phyloP scores from a whole-genome alignment of 2,888 invertebrate genomes.

The Ornithoptera priamus region DNA sequence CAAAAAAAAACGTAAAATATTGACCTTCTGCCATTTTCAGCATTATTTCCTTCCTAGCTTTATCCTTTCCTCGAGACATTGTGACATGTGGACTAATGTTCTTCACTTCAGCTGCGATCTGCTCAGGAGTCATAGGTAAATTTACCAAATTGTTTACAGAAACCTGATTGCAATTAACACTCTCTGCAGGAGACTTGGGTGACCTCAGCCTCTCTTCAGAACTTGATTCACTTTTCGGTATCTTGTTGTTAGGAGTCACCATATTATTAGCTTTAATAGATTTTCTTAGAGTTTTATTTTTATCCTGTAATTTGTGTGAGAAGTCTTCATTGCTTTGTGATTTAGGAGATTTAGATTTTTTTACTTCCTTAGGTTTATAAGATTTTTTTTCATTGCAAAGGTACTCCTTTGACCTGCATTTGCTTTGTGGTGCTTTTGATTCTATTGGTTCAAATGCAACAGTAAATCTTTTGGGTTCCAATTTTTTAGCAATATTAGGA shows the following conservation, averaged over 20 bases:
- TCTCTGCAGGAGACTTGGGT: slow-evolving; percentile 42
- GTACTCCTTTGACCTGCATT: not conserved
- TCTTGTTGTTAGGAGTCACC: slow-evolving; percentile 46
- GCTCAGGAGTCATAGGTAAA: slow-evolving; percentile 50
- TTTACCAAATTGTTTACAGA: slow-evolving; percentile 27
- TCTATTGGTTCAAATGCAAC: slow-evolving; percentile 17
- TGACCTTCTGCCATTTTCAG: slow-evolving; percentile 65
- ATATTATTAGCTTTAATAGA: slow-evolving; percentile 30
- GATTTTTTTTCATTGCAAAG: not conserved
- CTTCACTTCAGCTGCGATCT: slow-evolving; percentile 46
- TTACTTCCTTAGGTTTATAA: not conserved
- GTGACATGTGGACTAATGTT: slow-evolving; percentile 78
- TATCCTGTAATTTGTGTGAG: not conserved
- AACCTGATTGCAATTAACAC: not conserved
- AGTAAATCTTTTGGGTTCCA: slow-evolving; percentile 21
- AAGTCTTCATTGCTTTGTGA: slow-evolving; percentile 10
- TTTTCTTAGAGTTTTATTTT: slow-evolving; percentile 37
- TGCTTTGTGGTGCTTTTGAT: not conserved
- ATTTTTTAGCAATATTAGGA: slow-evolving; percentile 40
- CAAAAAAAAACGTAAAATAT: not conserved
- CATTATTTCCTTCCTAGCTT: slow-evolving; percentile 78
- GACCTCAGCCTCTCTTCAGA: slow-evolving; percentile 62
- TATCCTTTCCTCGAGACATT: slow-evolving; percentile 80
- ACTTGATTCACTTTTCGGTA: slow-evolving; percentile 64
- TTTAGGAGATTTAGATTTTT: slow-evolving; percentile 2